These are phyloP conservation scores for Megatriorchis doriae DNA, from an alignment of 2,113 vertebrate species.

Conservation along the genomic window DNA sequence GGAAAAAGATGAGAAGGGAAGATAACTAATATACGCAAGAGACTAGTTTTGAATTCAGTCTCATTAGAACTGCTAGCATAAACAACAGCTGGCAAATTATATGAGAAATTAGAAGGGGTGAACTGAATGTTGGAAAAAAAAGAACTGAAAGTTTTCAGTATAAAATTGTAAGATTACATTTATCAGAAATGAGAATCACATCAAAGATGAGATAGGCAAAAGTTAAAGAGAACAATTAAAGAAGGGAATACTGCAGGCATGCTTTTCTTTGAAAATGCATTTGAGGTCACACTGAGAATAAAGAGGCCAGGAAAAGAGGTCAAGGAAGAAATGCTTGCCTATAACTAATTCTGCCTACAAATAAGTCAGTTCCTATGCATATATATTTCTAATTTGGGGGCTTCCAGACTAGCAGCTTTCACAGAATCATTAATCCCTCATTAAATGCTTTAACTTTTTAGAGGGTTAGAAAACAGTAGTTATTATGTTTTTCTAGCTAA, in stretches of 20 bases:
- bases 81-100: constrained; percentile 20
- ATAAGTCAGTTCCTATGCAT: not conserved
- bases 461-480: not conserved
- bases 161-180: not conserved
- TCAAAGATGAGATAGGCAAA: not conserved
- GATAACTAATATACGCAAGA: not conserved
- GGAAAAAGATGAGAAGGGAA: not conserved
- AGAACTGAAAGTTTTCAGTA: not conserved
- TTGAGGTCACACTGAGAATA: not conserved
- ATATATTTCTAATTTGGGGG: not conserved
- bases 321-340: not conserved
- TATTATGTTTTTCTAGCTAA: not conserved
- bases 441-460: not conserved
- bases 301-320: not conserved
- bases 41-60: not conserved
- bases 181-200: not conserved
- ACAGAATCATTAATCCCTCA: not conserved
- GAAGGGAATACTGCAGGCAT: not conserved
- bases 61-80: not conserved
- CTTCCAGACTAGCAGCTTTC: not conserved
- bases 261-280: not conserved
- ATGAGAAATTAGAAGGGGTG: not conserved
- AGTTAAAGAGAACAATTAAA: not conserved
- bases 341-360: not conserved
- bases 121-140: not conserved